Conservation (phyloP, 35 echinoderm and acorn worm species). For the Hemicentrotus pulcherrimus region DNA sequence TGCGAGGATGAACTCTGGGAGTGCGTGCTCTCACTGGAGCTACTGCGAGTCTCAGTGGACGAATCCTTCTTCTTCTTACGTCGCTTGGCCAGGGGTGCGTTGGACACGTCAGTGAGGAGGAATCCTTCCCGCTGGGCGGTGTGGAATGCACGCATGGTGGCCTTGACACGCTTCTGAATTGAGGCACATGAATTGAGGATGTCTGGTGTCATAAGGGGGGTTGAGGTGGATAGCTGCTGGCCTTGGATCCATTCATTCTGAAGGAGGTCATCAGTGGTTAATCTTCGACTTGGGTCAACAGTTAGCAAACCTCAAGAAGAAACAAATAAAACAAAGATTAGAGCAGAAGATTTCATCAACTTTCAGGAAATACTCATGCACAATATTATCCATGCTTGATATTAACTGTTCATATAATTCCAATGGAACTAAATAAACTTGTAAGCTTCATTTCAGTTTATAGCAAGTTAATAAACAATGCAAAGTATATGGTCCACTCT, state of each 20-base stretch:
- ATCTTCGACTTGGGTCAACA: slow-evolving; percentile 62
- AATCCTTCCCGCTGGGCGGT: slow-evolving; percentile 82
- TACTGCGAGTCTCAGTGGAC: slow-evolving; percentile 90
- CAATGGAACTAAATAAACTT: too few species aligned
- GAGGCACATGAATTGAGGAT: slow-evolving; percentile 71
- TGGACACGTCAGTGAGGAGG: slow-evolving; percentile 88
- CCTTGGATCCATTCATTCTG: slow-evolving; percentile 96
- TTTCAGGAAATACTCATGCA: background rate
- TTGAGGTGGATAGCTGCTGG: slow-evolving; percentile 70
- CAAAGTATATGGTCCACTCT: too few species aligned
- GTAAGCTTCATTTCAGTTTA: too few species aligned
- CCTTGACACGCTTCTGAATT: slow-evolving; percentile 78
- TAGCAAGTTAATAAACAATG: too few species aligned
- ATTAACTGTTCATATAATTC: too few species aligned
- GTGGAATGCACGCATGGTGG: slow-evolving; percentile 98
- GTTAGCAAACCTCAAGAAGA: slow-evolving; percentile 65
- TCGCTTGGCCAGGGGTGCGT: slow-evolving; percentile 93
- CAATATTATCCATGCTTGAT: too few species aligned
- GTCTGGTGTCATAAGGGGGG: slow-evolving; percentile 94
- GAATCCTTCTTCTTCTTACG: slow-evolving; percentile 94
- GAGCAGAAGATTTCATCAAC: too few species aligned
- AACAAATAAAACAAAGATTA: background rate
- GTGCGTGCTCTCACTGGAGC: slow-evolving; percentile 70
- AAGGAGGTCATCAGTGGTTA: slow-evolving; percentile 81
- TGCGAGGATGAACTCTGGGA: slow-evolving; percentile 76